Base-by-base conservation (phyloP, 2,113 vertebrate genomes). In the Erpornis zantholeuca region DNA sequence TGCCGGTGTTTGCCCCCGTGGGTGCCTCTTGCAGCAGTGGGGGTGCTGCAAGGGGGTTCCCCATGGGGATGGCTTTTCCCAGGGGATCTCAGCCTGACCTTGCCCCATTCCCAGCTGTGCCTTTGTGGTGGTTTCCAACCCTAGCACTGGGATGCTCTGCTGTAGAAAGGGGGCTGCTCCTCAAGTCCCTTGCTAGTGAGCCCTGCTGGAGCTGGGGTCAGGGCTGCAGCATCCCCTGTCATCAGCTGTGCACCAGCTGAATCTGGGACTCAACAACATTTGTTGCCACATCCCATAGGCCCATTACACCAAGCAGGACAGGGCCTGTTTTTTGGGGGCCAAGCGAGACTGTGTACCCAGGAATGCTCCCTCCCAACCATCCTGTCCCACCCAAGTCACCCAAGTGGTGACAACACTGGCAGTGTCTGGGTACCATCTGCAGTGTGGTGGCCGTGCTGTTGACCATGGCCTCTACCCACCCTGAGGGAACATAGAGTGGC, bases 1-100 rank as follows among this genome's bases (percentile, higher is more conserved):
- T 25, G 29, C 20, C 0, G 3, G 20, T 10, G 36, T 75, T 71
- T 49, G 87, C 6, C 33, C 27, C 31, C 0, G 1, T 0, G 36
- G 12, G 69, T 66, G 68, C 76, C n/a, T 22, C 25, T 40, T 29
- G 42, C 12, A 66, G 79, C 16, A 5, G 40, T 1, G 11, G 54
- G 19, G 35, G 5, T 66, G 40, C 29, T 69, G 66, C 5, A 7
- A 17, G 4, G 17, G 10, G 16, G 4, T 5, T 75, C 27, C 44
- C 53, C 2, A 0, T 33, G 36, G 18, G 19, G 44, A 28, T 45
- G 66, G 20, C n/a, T 93, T 79, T 94, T 93, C 63, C 70, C 38
- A 15, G 59, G 38, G n/a, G 31, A 65, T 80, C 24, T 78, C 9
- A 5, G 29, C 16, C 3, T 56, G 66, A 57, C 63, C 29, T 66